Conservation (phyloP, 1,140 invertebrate species). For the Musca domestica region DNA sequence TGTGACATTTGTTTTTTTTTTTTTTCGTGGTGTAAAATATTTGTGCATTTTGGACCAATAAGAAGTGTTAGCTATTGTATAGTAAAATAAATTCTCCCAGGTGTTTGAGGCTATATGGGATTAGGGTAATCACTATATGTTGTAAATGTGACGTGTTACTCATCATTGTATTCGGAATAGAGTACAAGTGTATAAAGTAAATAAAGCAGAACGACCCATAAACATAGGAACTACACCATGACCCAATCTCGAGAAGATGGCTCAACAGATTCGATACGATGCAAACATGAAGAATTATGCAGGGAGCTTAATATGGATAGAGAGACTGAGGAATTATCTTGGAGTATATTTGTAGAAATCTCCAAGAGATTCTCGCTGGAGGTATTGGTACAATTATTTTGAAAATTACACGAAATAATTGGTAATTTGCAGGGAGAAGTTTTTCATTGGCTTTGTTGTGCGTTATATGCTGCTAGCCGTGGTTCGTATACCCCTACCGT, state of each 20-base stretch:
- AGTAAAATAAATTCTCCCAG: not conserved
- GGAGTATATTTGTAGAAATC: conserved; percentile 37
- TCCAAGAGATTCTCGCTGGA: conserved; percentile 41
- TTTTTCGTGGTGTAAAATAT: conserved; percentile 2
- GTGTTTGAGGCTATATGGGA: not conserved
- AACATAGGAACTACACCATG: not conserved
- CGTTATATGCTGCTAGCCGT: conserved; percentile 87
- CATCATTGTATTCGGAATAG: not conserved
- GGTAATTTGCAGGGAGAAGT: conserved; percentile 71
- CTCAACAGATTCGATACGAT: not conserved
- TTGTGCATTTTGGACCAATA: not conserved
- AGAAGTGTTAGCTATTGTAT: not conserved
- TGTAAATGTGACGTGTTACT: not conserved
- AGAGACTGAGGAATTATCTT: conserved; percentile 44
- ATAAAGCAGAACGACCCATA: not conserved
- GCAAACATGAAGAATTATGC: conserved; percentile 38
- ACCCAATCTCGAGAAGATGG: conserved; percentile 12
- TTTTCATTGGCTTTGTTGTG: conserved; percentile 92
- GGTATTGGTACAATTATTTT: conserved; percentile 28
- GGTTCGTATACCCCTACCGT: conserved; percentile 79
- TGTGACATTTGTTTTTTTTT: conserved; percentile 22
- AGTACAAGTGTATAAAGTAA: not conserved
- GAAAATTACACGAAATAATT: conserved; percentile 12
- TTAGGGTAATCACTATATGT: not conserved
- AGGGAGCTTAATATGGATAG: conserved; percentile 50